Evolutionary conservation across 2,797 vertebrate genomes (phyloP), one percentile per base, ranked within the genome.

Genomic region (Remorina albescens): DNA sequence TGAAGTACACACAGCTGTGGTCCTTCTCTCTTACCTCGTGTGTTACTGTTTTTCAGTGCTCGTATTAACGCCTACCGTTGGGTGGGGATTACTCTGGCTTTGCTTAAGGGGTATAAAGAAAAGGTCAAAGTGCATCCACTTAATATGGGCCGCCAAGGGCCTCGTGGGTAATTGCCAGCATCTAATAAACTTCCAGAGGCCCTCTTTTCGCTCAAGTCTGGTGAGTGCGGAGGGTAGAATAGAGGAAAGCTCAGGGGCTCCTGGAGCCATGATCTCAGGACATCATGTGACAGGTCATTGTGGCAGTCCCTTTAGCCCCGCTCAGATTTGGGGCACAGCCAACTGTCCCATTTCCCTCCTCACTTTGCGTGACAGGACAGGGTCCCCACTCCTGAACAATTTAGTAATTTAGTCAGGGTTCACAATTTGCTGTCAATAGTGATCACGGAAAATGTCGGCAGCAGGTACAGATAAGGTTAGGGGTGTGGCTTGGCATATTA

Each of bases 51-150:
- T 74, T 74, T 74, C 50, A 63, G 67, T 18, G 76, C 76, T 73
- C 85, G 92, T 90, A 95, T 93, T 93, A 90, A 94, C 94, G 89
- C 88, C 36, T 82, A 82, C 76, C n/a, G n/a, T n/a, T n/a, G n/a
- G n/a, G 88, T 86, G 86, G 76, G 92, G 93, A 95, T 95, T 95
- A 95, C 82, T 74, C 73, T 5, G 88, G 90, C 90, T 94, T 94
- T 93, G 90, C 93, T 91, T 90, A 90, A 91, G 84, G 83, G 86
- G 66, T 84, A 89, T 88, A 88, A 90, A 83, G 82, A 74, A 71
- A 83, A 74, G 94, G 94, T 94, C 92, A 92, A 88, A 94, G 94
- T 92, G 88, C 93, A 86, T 62, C 74, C 76, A 87, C 89, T 93
- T 95, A 93, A 94, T 94, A 92, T 93, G 88, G 88, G 88, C 88